Base-by-base conservation (phyloP, 2,888 invertebrate species). In the Onthophagus sagittarius region DNA sequence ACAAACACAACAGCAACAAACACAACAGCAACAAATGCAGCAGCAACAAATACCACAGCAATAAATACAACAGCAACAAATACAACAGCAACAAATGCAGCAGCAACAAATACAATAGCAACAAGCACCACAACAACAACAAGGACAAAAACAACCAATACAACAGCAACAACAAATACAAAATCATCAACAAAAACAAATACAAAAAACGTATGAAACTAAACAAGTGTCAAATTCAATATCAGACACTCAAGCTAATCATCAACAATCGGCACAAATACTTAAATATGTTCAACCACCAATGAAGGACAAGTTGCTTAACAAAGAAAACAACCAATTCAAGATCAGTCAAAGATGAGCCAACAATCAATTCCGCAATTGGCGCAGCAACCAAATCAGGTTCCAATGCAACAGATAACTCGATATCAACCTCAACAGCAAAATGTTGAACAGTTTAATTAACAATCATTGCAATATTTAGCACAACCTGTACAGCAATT, bases 81-180 rank as follows among this genome's bases (percentile, higher is more conserved):
- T 69, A 13, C 15, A 32, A 15, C 65, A 70, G 2, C 75, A 72
- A 71, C 32, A 69, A 63, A 63, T 73, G 9, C 33, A 53, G 31
- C 72, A 69, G 33, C 76, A 76, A n/a, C n/a, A n/a, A n/a, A n/a
- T n/a, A 71, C 75, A 78, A 39, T 23, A 71, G 63, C 70, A 76
- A 62, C 73, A 75, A 32, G 74, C 15, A 31, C 33, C n/a, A 13
- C 71, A 71, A 15, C 72, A 69, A 53, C 76, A 76, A 70, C 75
- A 77, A n/a, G n/a, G 62, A 62, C 74, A 75, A 15, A 74, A 75
- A 67, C 6, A 6, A 23, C 31, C 31, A n/a, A n/a, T 23, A 15
- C 6, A 67, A 67, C 15, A 23, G 67, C n/a, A n/a, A n/a, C n/a
- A n/a, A n/a, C n/a, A n/a, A n/a, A n/a, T n/a, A n/a, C n/a, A n/a